phyloP scores from a whole-genome alignment of 2,113 vertebrate genomes.

The Glaucidium brasilianum region DNA sequence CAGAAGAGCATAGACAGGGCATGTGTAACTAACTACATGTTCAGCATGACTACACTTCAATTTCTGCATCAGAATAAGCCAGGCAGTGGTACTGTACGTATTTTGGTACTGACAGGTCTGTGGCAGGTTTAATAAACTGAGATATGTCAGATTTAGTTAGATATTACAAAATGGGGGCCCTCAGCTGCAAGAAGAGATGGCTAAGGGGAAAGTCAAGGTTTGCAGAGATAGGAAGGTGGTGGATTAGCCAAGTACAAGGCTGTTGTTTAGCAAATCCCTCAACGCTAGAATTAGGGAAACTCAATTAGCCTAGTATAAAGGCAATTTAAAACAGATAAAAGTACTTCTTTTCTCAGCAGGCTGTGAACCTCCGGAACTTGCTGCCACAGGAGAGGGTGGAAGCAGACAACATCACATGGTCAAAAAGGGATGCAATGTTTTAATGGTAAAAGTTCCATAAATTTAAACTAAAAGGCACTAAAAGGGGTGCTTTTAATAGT shows the following conservation, averaged over 20 bases:
- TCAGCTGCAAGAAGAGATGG: not conserved
- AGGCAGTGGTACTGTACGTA: not conserved
- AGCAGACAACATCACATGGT: not conserved
- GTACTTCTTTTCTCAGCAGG: not conserved
- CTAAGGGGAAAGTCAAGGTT: not conserved
- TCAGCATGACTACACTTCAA: not conserved
- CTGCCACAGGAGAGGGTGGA: not conserved
- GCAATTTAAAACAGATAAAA: not conserved
- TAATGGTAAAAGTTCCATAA: not conserved
- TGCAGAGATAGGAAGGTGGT: not conserved
- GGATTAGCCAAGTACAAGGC: not conserved
- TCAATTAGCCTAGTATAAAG: not conserved
- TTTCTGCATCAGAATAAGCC: not conserved
- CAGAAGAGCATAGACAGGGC: not conserved
- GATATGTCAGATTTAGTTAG: not conserved
- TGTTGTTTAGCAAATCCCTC: not conserved
- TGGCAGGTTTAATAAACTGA: not conserved
- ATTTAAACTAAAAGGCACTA: not conserved
- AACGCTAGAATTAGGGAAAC: not conserved
- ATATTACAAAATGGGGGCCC: not conserved
- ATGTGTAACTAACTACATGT: fast-evolving
- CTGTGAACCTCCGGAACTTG: not conserved
- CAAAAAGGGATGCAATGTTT: not conserved
- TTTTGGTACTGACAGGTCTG: not conserved
- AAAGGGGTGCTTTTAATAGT: not conserved